Percentiles rank a stretch among this genome's conserved stretches.
Evolutionary conservation across 2,113 vertebrate species (phyloP).

Genomic region (Odontesthes bonariensis): DNA sequence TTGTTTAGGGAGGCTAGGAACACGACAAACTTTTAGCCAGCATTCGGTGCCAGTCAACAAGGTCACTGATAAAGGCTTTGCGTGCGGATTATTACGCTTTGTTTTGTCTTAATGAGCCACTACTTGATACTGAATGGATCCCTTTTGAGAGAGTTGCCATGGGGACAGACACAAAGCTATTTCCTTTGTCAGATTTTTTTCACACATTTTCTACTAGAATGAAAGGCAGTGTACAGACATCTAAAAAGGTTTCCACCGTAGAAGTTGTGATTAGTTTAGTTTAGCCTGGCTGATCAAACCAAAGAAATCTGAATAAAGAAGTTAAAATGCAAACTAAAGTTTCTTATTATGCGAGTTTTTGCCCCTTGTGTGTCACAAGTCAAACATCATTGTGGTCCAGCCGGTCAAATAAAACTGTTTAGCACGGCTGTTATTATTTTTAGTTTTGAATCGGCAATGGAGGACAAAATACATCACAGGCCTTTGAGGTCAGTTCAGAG

Average conservation of each 20-base stretch:
- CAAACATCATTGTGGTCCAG: background rate
- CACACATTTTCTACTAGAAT: background rate
- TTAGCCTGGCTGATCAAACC: background rate
- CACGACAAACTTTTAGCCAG: background rate
- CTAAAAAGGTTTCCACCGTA: background rate
- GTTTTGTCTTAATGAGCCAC: slow-evolving; percentile 60
- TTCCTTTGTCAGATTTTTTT: slow-evolving; percentile 10
- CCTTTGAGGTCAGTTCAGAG: background rate
- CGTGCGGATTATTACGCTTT: slow-evolving; percentile 41
- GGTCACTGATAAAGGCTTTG: slow-evolving; percentile 12
- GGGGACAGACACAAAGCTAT: slow-evolving; percentile 10
- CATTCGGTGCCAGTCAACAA: background rate
- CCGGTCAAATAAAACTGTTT: background rate
- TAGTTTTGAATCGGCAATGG: slow-evolving; percentile 2
- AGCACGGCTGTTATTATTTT: background rate
- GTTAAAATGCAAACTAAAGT: background rate
- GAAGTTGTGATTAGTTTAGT: background rate
- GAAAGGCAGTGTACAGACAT: background rate
- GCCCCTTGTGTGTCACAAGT: background rate
- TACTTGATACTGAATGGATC: slow-evolving; percentile 22
- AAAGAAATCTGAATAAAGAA: background rate
- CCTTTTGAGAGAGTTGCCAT: slow-evolving; percentile 16
- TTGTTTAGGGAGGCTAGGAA: background rate
- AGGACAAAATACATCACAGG: slow-evolving; percentile 17
- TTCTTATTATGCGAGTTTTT: background rate